Conservation (phyloP, 2,113 vertebrate species). For the Brachyistius frenatus region DNA sequence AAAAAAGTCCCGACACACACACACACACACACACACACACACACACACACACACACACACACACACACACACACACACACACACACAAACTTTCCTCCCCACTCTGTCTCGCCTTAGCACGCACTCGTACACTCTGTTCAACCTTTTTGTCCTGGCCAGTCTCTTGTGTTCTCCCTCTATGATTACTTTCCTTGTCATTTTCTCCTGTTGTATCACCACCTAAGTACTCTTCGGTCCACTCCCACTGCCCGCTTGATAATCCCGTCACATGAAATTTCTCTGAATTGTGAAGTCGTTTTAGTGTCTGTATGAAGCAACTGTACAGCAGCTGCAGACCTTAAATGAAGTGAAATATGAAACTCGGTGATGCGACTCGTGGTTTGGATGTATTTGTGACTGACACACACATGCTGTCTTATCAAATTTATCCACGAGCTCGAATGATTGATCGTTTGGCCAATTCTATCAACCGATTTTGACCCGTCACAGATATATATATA, state of each 20-base stretch:
- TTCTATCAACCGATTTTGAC: too few species aligned
- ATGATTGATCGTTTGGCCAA: too few species aligned
- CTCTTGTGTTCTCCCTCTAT: constrained; percentile 6
- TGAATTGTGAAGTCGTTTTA: not conserved
- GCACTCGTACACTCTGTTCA: constrained; percentile 17
- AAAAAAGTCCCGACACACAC: constrained; percentile 31
- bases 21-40: constrained; percentile 14
- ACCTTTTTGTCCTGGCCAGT: constrained; percentile 21
- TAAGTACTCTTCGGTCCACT: not conserved
- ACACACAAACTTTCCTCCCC: constrained; percentile 3
- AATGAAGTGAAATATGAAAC: not conserved
- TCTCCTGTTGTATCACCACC: not conserved
- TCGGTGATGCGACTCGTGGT: too few species aligned
- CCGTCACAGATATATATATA: too few species aligned
- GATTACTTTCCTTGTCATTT: constrained; percentile 33
- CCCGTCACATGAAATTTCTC: not conserved
- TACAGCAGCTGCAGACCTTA: not conserved
- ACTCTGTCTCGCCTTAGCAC: not conserved
- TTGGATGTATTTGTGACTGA: not conserved
- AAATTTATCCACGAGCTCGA: too few species aligned
- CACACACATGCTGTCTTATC: not conserved
- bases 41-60: constrained; percentile 10
- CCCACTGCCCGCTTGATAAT: not conserved
- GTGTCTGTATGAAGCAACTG: not conserved
- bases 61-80: constrained; percentile 17